Conservation (phyloP, 2,888 invertebrate species). For the Scaeva pyrastri region DNA sequence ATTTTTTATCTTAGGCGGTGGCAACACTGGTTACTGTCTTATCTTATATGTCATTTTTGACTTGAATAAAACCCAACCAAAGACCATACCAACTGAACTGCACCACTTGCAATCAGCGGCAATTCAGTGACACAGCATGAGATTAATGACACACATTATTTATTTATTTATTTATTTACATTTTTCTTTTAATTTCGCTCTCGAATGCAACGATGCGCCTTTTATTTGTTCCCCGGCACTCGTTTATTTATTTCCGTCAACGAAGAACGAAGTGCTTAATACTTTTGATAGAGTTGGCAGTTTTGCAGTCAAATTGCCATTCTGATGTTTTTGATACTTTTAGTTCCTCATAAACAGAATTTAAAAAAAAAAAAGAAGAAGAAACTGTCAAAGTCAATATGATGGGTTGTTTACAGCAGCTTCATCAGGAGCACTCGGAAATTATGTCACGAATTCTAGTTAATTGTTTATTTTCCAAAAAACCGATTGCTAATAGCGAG, state of each 20-base stretch:
- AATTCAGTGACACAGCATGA: no score
- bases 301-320: constrained; percentile 5
- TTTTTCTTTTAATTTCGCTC: neutral
- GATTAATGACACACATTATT: neutral
- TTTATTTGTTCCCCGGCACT: neutral
- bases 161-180: constrained; percentile 27
- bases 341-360: neutral
- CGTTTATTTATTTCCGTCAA: neutral
- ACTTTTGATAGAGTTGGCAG: constrained; percentile 5
- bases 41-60: neutral
- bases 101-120: neutral
- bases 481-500: neutral
- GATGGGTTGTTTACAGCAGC: constrained; percentile 47
- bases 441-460: constrained; percentile 50
- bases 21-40: no score
- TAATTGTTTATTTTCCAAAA: constrained; percentile 60
- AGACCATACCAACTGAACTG: neutral
- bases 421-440: constrained; percentile 24
- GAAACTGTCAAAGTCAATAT: constrained; percentile 6
- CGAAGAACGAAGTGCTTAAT: constrained; percentile 14
- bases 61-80: neutral
- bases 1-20: no score
- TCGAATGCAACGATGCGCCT: constrained; percentile 1
- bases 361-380: no score
- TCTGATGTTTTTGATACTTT: neutral